Evolutionary conservation across 1,140 invertebrate genomes (phyloP), one percentile per base, ranked within the genome.

Genomic region (Cotesia glomerata): DNA sequence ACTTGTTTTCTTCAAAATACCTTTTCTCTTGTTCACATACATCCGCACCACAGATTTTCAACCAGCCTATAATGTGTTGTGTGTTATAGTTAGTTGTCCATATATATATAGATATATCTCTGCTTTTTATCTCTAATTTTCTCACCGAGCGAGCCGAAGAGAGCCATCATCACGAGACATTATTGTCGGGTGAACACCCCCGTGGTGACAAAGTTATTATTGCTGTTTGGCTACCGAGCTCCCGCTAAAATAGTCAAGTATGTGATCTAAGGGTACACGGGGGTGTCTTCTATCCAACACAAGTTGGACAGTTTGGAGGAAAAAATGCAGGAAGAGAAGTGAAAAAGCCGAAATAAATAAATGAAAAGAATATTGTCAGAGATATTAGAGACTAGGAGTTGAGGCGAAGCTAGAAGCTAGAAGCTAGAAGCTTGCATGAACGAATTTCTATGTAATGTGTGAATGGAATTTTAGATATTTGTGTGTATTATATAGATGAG

Each of bases 151-250:
- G 54, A 67, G 65, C 51, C 51, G 58, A 68, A 39, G 36, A 58
- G 51, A 68, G 66, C 32, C 66, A 67, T 58, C 64, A 67, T 72
- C 67, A 69, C 45, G 67, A 61, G 14, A 45, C 56, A 72, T 75
- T 67, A 75, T 75, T 75, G 74, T 75, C 39, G 36, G 32, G 45
- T 72, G 52, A 69, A 71, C 67, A 73, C 71, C 71, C 69, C 62
- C 61, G 73, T 61, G 56, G 68, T 68, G 75, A 65, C 56, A 63
- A 63, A 52, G 51, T 64, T 54, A n/a, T 11, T 39, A 35, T 34
- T 8, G 18, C 13, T 26, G 52, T 18, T 52, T 54, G 39, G 71
- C 71, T 72, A 72, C 71, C 61, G 71, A 67, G 34, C 51, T 26
- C 14, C 49, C 63, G 72, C 75, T n/a, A 78, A 76, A 59, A 45